Evolutionary conservation across 2,797 vertebrate species (phyloP).

Genomic region (Halcyon smyrnensis): DNA sequence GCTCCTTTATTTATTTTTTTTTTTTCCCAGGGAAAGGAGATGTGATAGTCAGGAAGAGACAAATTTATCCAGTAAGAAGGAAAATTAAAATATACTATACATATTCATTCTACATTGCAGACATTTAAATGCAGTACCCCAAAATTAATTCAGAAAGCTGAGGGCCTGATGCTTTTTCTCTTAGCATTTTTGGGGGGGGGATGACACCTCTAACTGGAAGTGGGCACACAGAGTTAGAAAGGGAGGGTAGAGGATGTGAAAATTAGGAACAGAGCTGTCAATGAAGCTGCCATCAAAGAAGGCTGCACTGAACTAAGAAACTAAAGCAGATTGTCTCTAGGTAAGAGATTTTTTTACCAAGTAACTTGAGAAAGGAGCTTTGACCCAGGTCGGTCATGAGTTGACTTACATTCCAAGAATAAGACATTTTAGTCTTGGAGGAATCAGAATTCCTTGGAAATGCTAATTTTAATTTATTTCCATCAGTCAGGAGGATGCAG

Average conservation of each 20-base stretch:
- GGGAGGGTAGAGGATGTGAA: neutral
- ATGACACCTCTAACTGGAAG: neutral
- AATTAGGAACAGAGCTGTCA: neutral
- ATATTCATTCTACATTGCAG: neutral
- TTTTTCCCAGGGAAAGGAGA: neutral
- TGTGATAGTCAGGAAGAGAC: neutral
- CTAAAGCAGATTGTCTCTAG: neutral
- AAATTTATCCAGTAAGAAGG: conserved; percentile 21
- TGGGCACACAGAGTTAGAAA: conserved; percentile 2
- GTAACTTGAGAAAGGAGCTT: neutral
- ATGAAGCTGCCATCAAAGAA: neutral
- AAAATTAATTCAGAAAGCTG: neutral
- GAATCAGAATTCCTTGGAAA: neutral
- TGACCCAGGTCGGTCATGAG: neutral
- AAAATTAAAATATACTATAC: neutral
- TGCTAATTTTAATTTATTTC: neutral
- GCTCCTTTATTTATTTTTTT: neutral
- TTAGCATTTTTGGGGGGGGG: neutral
- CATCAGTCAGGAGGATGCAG: neutral
- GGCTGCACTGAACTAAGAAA: neutral
- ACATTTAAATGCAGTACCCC: neutral
- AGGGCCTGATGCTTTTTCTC: neutral
- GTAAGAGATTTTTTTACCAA: neutral
- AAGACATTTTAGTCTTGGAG: neutral
- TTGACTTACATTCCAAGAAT: neutral